Conservation (phyloP, 2,888 invertebrate genomes). For the Calameuta pallipes region DNA sequence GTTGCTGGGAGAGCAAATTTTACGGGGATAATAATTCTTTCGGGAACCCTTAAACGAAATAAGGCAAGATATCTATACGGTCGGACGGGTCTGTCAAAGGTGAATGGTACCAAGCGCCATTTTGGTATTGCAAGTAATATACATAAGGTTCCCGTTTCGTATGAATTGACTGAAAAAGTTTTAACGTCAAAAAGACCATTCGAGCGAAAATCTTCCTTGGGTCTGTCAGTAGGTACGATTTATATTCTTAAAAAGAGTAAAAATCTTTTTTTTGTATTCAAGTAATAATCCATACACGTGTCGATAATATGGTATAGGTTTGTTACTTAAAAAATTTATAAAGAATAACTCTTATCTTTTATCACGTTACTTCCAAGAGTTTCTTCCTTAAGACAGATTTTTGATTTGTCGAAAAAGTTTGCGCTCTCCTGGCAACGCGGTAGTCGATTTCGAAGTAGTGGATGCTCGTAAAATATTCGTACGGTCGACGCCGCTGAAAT, state of each 20-base stretch:
- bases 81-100: background rate
- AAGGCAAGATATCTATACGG: background rate
- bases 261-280: background rate
- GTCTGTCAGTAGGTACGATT: background rate
- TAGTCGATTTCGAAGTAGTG: background rate
- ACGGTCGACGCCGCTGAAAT: background rate
- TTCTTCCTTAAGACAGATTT: background rate
- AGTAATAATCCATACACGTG: background rate
- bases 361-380: background rate
- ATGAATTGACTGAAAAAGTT: background rate
- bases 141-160: background rate
- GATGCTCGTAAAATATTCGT: background rate
- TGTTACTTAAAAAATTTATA: background rate
- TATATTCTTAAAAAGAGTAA: background rate
- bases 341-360: background rate
- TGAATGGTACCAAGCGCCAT: background rate
- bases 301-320: background rate
- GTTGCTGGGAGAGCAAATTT: background rate
- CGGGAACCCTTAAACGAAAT: background rate
- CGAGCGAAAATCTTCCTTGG: background rate
- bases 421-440: background rate
- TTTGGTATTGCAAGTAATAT: background rate
- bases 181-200: background rate
- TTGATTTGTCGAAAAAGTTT: background rate
- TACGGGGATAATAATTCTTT: background rate